These are phyloP conservation scores for Lucinisca nassula DNA, from an alignment of 2,888 invertebrate genomes.

Conservation along the genomic window DNA sequence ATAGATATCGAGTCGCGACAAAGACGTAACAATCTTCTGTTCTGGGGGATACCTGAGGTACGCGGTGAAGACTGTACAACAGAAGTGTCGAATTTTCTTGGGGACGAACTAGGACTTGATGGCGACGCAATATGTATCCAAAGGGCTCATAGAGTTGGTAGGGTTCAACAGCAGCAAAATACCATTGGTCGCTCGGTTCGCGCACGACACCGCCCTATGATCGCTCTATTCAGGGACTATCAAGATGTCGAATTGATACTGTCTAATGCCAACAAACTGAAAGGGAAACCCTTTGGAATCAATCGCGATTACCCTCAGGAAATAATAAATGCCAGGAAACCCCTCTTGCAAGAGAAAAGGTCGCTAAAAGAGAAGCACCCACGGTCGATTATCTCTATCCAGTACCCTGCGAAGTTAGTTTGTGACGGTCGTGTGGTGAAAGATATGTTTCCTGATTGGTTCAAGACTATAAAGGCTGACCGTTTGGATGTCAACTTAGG, in stretches of 20 bases:
- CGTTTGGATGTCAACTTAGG: no score
- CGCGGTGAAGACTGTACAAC: not conserved
- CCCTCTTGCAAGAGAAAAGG: not conserved
- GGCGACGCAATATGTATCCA: not conserved
- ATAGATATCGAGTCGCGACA: not conserved
- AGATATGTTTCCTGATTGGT: no score
- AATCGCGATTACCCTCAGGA: not conserved
- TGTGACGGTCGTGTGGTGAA: no score
- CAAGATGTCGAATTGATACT: not conserved
- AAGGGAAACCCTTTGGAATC: not conserved
- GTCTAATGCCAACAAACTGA: not conserved
- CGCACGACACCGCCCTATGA: not conserved
- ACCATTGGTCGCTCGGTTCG: no score
- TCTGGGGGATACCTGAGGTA: not conserved
- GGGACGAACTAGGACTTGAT: not conserved
- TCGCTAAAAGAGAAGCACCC: not conserved
- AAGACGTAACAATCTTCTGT: not conserved
- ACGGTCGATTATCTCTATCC: no score
- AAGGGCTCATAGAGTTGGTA: not conserved
- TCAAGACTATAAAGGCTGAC: no score
- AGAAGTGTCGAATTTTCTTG: not conserved
- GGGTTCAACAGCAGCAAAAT: not conserved
- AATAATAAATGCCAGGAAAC: not conserved
- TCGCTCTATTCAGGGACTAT: not conserved
- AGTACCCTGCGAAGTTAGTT: no score